Conservation (phyloP, 2,797 vertebrate genomes). For the Gymnodraco acuticeps region DNA sequence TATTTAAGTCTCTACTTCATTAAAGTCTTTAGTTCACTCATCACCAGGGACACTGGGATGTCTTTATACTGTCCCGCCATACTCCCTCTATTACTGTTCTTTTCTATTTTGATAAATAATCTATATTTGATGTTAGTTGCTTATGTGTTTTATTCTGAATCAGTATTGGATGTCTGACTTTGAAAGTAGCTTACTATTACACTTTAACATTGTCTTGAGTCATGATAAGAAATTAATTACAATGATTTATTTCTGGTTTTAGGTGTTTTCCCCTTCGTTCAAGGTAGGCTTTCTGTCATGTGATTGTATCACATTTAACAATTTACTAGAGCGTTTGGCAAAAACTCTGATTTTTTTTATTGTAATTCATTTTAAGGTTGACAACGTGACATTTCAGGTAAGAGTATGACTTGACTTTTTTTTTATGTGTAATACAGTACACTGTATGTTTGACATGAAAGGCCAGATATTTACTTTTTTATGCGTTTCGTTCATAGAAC, state of each 20-base stretch:
- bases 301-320: neutral
- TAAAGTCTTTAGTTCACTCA: neutral
- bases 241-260: neutral
- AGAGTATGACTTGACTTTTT: neutral
- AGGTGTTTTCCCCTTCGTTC: constrained; percentile 64
- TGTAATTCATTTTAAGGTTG: constrained; percentile 48
- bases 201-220: neutral
- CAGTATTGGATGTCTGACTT: neutral
- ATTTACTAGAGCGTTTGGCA: neutral
- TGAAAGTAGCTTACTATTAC: neutral
- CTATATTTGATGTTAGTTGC: neutral
- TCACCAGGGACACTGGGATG: no score
- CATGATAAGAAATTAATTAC: neutral
- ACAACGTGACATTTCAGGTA: constrained; percentile 72
- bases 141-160: neutral
- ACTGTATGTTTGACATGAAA: neutral
- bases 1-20: neutral
- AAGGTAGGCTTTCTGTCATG: constrained; percentile 51
- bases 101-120: neutral
- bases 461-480: neutral
- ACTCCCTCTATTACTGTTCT: neutral
- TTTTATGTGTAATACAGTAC: neutral
- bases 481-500: constrained; percentile 49
- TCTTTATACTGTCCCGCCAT: no score
- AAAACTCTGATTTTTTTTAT: neutral